Conservation (phyloP, 1,140 invertebrate species). For the Pantala flavescens region DNA sequence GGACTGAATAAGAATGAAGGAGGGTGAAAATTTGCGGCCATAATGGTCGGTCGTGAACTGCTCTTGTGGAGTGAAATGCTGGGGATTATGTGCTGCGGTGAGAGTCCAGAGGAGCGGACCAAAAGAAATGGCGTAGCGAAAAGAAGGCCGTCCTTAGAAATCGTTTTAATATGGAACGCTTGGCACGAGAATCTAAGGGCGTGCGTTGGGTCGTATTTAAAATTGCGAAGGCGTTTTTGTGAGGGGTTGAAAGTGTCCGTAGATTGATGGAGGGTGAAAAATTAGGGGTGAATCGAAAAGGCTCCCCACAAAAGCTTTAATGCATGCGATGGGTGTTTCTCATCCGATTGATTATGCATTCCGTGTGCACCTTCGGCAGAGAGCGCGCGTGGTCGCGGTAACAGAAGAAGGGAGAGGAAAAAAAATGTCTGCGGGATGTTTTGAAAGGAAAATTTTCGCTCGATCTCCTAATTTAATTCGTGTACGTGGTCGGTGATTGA, state of each 20-base stretch:
- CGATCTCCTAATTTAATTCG: too few relatives aligned
- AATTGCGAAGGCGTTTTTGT: background rate
- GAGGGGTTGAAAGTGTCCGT: background rate
- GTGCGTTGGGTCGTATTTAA: background rate
- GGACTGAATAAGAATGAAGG: conserved; percentile 6
- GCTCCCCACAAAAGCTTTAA: too few relatives aligned
- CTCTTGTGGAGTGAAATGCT: background rate
- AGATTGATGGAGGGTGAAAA: background rate
- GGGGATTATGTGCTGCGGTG: background rate
- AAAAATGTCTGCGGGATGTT: too few relatives aligned
- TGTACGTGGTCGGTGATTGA: too few relatives aligned
- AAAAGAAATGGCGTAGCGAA: background rate
- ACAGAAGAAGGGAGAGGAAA: background rate
- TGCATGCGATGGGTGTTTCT: background rate
- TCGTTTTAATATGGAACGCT: background rate
- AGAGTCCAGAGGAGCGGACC: background rate
- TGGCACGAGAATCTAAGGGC: background rate
- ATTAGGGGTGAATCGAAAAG: too few relatives aligned
- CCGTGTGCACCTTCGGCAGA: background rate
- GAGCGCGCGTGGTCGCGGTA: background rate
- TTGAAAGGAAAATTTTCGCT: too few relatives aligned
- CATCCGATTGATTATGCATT: conserved; percentile 9
- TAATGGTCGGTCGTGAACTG: background rate
- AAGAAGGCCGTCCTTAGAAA: background rate
- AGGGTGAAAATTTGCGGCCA: background rate